Evolutionary conservation across 2,797 vertebrate species (phyloP).

Genomic region (Hipposideros larvatus): DNA sequence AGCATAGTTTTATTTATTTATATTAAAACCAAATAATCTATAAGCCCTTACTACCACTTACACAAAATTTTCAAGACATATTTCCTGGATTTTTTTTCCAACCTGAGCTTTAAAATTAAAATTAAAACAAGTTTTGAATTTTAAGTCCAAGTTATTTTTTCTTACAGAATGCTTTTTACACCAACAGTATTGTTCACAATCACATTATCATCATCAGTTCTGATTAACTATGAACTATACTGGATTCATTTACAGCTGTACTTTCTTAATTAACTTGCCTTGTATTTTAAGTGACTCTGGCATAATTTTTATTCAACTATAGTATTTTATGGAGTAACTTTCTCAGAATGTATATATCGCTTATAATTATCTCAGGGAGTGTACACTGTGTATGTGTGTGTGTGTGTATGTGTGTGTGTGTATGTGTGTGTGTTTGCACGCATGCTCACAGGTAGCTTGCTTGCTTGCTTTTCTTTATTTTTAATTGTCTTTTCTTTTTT

Average conservation of each 20-base stretch:
- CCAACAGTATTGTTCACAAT: neutral
- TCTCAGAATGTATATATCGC: neutral
- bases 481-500: neutral
- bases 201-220: neutral
- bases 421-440: too few relatives aligned
- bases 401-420: neutral
- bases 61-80: neutral
- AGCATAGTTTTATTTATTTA: neutral
- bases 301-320: neutral
- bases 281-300: neutral
- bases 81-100: neutral
- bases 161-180: neutral
- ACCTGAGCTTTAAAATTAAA: neutral
- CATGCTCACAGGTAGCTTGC: neutral
- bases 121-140: neutral
- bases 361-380: neutral
- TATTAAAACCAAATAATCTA: neutral
- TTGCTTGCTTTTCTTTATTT: neutral
- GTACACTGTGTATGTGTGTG: neutral
- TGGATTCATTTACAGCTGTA: neutral
- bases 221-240: neutral
- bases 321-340: neutral
- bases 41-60: neutral
- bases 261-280: neutral
- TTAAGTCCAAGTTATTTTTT: neutral